phyloP scores from a whole-genome alignment of 2,797 vertebrate species.

The Gymnoscopelus microlampas region DNA sequence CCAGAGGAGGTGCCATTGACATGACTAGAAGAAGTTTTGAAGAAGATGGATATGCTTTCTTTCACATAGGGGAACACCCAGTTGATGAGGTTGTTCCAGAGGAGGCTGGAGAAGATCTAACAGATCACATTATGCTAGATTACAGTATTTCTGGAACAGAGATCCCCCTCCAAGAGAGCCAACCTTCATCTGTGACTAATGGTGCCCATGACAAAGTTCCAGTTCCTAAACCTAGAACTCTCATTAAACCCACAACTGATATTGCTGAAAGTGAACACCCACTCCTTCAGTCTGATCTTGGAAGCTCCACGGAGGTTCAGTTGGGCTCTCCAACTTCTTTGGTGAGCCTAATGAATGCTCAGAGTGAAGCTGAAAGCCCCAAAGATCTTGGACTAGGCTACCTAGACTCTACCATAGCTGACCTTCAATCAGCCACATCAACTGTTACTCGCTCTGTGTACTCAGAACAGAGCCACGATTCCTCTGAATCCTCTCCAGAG shows the following conservation, averaged over 20 bases:
- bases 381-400: slow-evolving; percentile 73
- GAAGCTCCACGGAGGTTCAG: slow-evolving; percentile 43
- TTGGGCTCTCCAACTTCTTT: slow-evolving; percentile 46
- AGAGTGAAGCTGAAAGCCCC: slow-evolving; percentile 57
- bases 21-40: slow-evolving; percentile 91
- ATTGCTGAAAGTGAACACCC: slow-evolving; percentile 30
- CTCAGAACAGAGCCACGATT: slow-evolving; percentile 79
- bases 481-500: slow-evolving; percentile 90
- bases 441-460: slow-evolving; percentile 67
- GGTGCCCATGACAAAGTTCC: slow-evolving; percentile 22
- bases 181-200: slow-evolving; percentile 21
- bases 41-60: slow-evolving; percentile 89
- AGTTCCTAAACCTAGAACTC: slow-evolving; percentile 40
- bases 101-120: slow-evolving; percentile 20
- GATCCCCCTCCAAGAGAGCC: slow-evolving; percentile 21
- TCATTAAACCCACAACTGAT: slow-evolving; percentile 27
- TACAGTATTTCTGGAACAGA: slow-evolving; percentile 24
- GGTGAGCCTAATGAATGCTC: slow-evolving; percentile 35
- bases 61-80: slow-evolving; percentile 83
- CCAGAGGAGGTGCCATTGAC: slow-evolving; percentile 96
- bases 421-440: slow-evolving; percentile 80
- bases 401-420: slow-evolving; percentile 76
- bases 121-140: slow-evolving; percentile 25
- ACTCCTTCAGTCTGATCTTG: slow-evolving; percentile 35
- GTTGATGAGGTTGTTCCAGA: slow-evolving; percentile 57